A percentile compares a stretch with the other conserved stretches of the same genome.
phyloP scores from a whole-genome alignment of 2,113 vertebrate genomes.

The Cromileptes altivelis region DNA sequence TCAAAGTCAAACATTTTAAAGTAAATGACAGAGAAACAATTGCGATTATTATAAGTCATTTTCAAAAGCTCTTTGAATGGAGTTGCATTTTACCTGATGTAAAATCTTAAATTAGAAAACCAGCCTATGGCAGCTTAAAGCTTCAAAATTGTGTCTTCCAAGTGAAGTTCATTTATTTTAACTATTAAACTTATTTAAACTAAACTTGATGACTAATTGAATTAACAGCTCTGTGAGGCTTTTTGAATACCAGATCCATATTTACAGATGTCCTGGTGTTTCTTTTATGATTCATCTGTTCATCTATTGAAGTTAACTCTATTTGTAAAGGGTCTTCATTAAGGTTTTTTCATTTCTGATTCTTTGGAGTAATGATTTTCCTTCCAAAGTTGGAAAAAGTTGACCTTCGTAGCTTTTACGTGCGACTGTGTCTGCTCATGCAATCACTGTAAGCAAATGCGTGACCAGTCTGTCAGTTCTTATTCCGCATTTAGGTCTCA shows the following conservation, averaged over 20 bases:
- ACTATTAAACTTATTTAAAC: background rate
- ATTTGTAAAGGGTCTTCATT: background rate
- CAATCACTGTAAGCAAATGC: conserved; percentile 47
- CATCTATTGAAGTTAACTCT: background rate
- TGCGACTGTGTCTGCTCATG: conserved; percentile 4
- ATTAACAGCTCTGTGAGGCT: background rate
- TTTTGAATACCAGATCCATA: background rate
- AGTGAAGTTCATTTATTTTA: background rate
- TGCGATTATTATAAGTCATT: background rate
- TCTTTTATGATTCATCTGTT: background rate
- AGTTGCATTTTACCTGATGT: background rate
- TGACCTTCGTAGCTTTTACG: background rate
- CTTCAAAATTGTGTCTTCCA: background rate
- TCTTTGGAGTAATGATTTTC: background rate
- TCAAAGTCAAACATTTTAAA: too few relatives aligned
- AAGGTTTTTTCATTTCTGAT: background rate
- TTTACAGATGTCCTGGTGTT: background rate
- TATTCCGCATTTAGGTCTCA: conserved; percentile 73
- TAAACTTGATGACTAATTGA: background rate
- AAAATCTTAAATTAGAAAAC: too few relatives aligned
- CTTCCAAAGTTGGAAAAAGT: background rate
- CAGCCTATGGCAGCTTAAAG: background rate
- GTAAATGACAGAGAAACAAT: too few relatives aligned
- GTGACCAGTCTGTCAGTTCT: conserved; percentile 59
- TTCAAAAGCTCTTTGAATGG: background rate